Evolutionary conservation across 2,888 invertebrate genomes (phyloP).

Genomic region (Hypsopygia costalis): DNA sequence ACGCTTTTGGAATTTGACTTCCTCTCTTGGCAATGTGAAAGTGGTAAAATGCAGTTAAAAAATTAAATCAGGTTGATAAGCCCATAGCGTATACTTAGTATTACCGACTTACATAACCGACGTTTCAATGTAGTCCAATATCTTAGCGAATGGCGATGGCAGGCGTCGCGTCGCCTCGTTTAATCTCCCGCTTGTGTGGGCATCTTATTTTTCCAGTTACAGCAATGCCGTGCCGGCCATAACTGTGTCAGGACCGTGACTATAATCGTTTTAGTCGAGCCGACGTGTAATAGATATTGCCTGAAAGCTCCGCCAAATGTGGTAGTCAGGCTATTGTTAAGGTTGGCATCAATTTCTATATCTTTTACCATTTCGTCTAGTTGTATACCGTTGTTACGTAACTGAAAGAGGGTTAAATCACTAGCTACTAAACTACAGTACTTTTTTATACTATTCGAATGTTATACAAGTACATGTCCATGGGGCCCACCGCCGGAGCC

Average conservation of each 20-base stretch:
- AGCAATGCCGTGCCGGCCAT: slow-evolving; percentile 14
- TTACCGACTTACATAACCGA: no score
- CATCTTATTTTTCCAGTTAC: slow-evolving; percentile 17
- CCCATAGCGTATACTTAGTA: no score
- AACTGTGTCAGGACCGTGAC: slow-evolving; percentile 13
- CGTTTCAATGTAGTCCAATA: slow-evolving; percentile 51
- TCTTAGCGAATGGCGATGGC: slow-evolving; percentile 49
- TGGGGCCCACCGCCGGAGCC: no score
- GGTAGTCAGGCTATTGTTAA: background rate
- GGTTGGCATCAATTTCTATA: background rate
- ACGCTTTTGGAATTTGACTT: no score
- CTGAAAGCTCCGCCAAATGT: background rate
- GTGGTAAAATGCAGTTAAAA: no score
- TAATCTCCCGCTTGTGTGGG: slow-evolving; percentile 49
- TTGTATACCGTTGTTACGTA: no score
- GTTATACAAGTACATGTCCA: no score
- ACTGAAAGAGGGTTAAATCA: no score
- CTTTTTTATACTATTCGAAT: no score
- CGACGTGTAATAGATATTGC: slow-evolving; percentile 1
- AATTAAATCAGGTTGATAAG: no score
- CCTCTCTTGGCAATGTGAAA: no score
- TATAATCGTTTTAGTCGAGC: slow-evolving; percentile 1
- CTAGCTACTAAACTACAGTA: no score
- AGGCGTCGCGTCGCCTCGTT: slow-evolving; percentile 40
- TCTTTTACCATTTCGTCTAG: background rate